phyloP scores from a whole-genome alignment of 2,113 vertebrate species.

The Kryptolebias marmoratus region DNA sequence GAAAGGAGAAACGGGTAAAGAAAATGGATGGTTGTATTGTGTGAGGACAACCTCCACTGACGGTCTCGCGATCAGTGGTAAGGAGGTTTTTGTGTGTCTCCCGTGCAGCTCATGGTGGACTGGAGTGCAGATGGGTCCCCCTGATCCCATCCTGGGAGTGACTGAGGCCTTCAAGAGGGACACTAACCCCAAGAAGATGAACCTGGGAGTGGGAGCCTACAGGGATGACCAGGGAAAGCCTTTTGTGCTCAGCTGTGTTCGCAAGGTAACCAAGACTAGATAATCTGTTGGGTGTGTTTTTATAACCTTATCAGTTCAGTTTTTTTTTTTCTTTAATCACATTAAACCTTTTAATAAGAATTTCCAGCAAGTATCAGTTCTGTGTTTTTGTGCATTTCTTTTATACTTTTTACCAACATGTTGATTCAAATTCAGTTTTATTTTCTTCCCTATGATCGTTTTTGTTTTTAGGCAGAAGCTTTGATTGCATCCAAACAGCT shows the following conservation, averaged over 20 bases:
- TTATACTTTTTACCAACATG: not conserved
- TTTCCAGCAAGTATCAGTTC: not conserved
- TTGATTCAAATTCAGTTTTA: not conserved
- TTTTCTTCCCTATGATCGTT: not conserved
- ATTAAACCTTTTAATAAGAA: too few species aligned
- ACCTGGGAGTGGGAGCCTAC: slow-evolving; percentile 94
- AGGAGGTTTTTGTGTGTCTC: not conserved
- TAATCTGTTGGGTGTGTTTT: not conserved
- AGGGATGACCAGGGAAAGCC: slow-evolving; percentile 94
- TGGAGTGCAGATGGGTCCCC: slow-evolving; percentile 94
- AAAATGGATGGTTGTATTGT: not conserved
- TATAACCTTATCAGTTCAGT: not conserved
- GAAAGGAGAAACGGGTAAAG: too few species aligned
- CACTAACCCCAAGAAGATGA: slow-evolving; percentile 95
- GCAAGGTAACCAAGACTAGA: slow-evolving; percentile 81
- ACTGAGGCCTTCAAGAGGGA: slow-evolving; percentile 94
- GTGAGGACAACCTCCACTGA: not conserved
- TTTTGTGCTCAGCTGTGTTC: slow-evolving; percentile 88
- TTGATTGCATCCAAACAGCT: slow-evolving; percentile 87
- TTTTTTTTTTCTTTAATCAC: too few species aligned
- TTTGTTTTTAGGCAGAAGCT: slow-evolving; percentile 84
- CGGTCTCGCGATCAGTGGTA: too few species aligned
- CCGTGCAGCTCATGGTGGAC: slow-evolving; percentile 91
- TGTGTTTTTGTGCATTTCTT: not conserved
- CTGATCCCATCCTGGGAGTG: slow-evolving; percentile 95